Evolutionary conservation across 1,140 invertebrate genomes (phyloP), one percentile per base, ranked within the genome.

Genomic region (Magallana ariakensis): DNA sequence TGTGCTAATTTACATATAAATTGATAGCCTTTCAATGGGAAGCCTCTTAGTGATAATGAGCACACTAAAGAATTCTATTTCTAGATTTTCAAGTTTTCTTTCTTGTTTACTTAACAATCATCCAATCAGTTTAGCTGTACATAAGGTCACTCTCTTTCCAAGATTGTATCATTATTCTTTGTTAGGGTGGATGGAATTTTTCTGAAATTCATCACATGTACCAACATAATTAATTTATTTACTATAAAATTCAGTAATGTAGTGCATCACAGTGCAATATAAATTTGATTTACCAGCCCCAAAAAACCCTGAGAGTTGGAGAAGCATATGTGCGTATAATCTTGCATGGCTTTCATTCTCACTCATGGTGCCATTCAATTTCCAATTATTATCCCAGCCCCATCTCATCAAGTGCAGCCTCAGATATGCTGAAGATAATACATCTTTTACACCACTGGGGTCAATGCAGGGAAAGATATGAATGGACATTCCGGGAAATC

Each of bases 371-470:
- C 66, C 22, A 9, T 75, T 75, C 66, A 75, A 75, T 75, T 75
- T 75, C 66, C 66, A 75, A 26, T 75, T 26, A 75, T 75, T 75
- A 75, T 75, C 66, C 66, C 66, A 75, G 66, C 66, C 66, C 66
- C 11, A 46, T 26, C 66, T 75, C 66, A 75, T 33, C 19, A 9
- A 75, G 66, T 75, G 66, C 66, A 75, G 66, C 11, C 22, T 75
- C 66, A 26, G 66, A 75, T 75, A 75, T 13, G 33, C 66, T 75
- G 66, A 75, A 5, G 22, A 75, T 75, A 26, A 75, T 11, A 11
- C 10, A 26, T 26, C 26, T 75, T 75, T 75, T 60, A 22, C 66
- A 75, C 66, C 33, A 26, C 66, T 62, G 58, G 15, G 58, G 9
- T 75, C 22, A 75, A 26, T 75, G 10, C 11, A 75, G 66, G 22